These are phyloP conservation scores for Chunga burmeisteri DNA, from an alignment of 2,113 vertebrate species.

Conservation along the genomic window DNA sequence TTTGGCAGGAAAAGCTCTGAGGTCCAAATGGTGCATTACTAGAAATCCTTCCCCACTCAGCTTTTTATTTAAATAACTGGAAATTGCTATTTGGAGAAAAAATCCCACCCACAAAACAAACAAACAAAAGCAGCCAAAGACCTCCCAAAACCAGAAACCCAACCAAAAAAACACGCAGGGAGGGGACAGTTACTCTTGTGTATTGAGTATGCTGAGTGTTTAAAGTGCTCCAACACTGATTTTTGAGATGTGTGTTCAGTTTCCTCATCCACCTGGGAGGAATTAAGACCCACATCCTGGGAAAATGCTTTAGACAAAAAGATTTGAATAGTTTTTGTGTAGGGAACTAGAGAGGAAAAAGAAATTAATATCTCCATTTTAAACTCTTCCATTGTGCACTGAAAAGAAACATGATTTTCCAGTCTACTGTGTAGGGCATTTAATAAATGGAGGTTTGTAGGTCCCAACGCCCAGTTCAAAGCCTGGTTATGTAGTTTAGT, in stretches of 20 bases:
- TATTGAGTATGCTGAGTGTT: neutral
- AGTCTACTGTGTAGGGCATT: neutral
- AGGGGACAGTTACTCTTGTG: neutral
- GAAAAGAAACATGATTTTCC: neutral
- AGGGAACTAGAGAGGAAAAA: neutral
- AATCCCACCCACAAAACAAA: neutral
- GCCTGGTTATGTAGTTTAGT: neutral
- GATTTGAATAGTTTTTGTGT: neutral
- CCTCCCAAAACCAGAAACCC: neutral
- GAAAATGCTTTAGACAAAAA: neutral
- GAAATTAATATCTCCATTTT: neutral
- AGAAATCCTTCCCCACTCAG: neutral
- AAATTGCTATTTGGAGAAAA: neutral
- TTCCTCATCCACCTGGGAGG: neutral
- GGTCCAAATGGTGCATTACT: neutral
- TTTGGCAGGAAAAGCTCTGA: neutral
- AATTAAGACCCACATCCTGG: neutral
- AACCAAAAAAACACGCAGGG: neutral
- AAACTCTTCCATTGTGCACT: neutral
- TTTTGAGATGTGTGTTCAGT: neutral
- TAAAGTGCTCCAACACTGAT: neutral
- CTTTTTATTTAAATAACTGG: neutral
- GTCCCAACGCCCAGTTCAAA: neutral
- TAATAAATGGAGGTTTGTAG: neutral
- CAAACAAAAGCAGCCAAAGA: neutral